phyloP scores from a whole-genome alignment of 1,140 invertebrate genomes.

The Venustaconcha ellipsiformis region DNA sequence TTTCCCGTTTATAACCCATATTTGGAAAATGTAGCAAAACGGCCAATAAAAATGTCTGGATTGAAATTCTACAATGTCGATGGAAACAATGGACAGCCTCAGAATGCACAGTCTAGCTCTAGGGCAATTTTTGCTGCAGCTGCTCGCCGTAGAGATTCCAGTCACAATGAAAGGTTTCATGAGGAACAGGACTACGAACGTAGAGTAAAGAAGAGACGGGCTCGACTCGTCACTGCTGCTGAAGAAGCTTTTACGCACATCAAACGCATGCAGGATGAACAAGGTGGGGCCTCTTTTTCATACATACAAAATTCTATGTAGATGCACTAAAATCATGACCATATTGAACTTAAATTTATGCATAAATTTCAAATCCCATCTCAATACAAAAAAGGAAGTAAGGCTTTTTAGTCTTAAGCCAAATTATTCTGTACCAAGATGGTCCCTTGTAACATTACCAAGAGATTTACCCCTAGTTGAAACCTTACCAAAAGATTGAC shows the following conservation, averaged over 20 bases:
- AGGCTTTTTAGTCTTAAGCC: too few species aligned
- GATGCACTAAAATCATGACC: too few species aligned
- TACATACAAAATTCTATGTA: not conserved
- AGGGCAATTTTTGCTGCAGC: slow-evolving; percentile 76
- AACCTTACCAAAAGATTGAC: too few species aligned
- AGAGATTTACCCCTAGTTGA: too few species aligned
- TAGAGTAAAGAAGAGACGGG: slow-evolving; percentile 89
- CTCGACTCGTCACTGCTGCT: slow-evolving; percentile 89
- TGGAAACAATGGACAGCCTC: slow-evolving; percentile 69
- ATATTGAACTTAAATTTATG: too few species aligned
- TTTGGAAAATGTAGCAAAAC: slow-evolving; percentile 71
- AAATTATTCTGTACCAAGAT: too few species aligned
- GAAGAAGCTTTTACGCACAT: slow-evolving; percentile 99
- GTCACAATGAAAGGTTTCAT: slow-evolving; percentile 95
- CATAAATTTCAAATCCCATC: too few species aligned
- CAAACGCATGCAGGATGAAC: slow-evolving; percentile 74
- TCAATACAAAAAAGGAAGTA: too few species aligned
- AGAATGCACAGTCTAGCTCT: slow-evolving; percentile 61
- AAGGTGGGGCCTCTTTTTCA: slow-evolving; percentile 50
- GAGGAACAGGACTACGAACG: slow-evolving; percentile 98
- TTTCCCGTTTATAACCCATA: slow-evolving; percentile 98
- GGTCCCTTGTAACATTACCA: too few species aligned
- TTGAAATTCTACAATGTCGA: slow-evolving; percentile 99
- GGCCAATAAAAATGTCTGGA: slow-evolving; percentile 70
- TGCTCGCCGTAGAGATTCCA: slow-evolving; percentile 79